Conservation (phyloP, 1,140 invertebrate species). For the Lasaia peninsularis region DNA sequence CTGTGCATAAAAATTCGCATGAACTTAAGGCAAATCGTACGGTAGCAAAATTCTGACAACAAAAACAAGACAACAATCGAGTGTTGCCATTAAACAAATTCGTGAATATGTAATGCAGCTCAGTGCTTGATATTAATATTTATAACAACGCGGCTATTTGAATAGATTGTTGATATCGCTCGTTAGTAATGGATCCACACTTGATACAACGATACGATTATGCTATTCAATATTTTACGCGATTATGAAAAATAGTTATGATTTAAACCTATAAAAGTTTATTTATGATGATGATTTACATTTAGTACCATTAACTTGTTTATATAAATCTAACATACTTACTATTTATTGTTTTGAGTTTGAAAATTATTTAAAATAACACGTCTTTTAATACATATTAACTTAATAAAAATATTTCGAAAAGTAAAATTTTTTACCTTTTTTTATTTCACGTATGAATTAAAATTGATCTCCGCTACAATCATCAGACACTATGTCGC, state of each 20-base stretch:
- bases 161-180: constrained; percentile 69
- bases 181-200: constrained; percentile 42
- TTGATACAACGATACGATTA: constrained; percentile 26
- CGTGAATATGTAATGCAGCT: constrained; percentile 65
- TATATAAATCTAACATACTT: no score
- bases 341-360: no score
- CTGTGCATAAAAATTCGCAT: constrained; percentile 49
- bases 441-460: no score
- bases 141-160: constrained; percentile 54
- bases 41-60: constrained; percentile 36
- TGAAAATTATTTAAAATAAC: no score
- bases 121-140: constrained; percentile 69
- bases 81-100: constrained; percentile 69
- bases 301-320: no score
- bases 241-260: neutral
- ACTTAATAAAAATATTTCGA: no score
- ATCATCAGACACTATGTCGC: no score
- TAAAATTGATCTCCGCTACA: no score
- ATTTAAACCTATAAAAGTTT: no score
- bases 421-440: no score
- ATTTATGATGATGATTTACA: no score
- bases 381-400: no score
- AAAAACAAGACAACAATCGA: constrained; percentile 66
- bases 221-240: neutral
- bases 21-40: constrained; percentile 51